Percentiles rank a stretch among this genome's conserved stretches.
Conservation (phyloP, 2,113 vertebrate genomes). For the Otus sunia region DNA sequence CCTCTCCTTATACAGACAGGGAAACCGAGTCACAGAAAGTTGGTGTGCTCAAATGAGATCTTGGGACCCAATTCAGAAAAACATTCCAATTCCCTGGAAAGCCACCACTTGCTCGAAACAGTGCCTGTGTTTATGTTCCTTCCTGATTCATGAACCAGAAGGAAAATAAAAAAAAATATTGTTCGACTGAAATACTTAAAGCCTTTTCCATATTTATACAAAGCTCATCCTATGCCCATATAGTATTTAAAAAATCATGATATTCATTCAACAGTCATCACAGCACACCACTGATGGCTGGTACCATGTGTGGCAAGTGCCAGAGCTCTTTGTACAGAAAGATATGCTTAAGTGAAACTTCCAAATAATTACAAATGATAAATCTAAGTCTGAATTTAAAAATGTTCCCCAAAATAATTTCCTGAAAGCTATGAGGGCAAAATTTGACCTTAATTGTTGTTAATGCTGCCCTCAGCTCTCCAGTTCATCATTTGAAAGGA, state of each 20-base stretch:
- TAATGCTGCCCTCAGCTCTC: neutral
- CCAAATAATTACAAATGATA: neutral
- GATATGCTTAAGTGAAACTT: accelerated
- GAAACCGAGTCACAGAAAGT: neutral
- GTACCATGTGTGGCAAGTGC: accelerated
- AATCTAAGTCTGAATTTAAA: neutral
- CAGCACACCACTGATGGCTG: neutral
- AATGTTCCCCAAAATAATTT: neutral
- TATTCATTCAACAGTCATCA: neutral
- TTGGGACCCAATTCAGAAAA: neutral
- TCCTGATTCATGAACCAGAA: neutral
- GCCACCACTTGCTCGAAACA: neutral
- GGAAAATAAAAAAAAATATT: neutral
- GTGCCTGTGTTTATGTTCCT: neutral
- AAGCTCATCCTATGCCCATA: neutral
- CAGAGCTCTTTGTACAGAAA: neutral
- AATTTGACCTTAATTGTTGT: neutral
- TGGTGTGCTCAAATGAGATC: neutral
- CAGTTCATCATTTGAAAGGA: neutral
- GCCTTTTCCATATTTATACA: neutral
- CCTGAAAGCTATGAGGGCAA: neutral
- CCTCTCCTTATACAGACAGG: neutral
- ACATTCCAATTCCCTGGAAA: neutral
- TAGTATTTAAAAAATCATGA: accelerated
- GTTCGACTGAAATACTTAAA: neutral